phyloP scores from a whole-genome alignment of 2,113 vertebrate species.

The Nerophis ophidion region DNA sequence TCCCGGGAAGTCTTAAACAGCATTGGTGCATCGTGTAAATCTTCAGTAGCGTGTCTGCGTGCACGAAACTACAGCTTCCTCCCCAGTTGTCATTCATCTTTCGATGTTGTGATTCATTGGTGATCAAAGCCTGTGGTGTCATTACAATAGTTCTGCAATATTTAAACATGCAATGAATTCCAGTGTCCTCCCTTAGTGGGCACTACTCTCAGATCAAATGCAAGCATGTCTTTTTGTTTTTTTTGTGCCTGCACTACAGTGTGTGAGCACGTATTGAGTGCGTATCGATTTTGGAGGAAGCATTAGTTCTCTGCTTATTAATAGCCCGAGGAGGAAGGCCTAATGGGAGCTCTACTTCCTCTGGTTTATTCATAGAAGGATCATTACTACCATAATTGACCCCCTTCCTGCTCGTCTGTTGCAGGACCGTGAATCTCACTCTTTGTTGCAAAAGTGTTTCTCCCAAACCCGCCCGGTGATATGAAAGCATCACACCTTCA shows the following conservation, averaged over 20 bases:
- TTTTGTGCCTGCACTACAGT: conserved; percentile 20
- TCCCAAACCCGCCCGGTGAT: too few relatives aligned
- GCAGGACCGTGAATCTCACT: conserved; percentile 10
- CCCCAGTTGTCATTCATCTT: too few relatives aligned
- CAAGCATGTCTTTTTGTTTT: conserved; percentile 38
- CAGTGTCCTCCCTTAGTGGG: conserved; percentile 4
- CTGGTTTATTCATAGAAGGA: conserved; percentile 63
- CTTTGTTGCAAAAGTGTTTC: conserved; percentile 2
- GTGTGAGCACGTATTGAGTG: conserved; percentile 18
- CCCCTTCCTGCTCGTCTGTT: conserved; percentile 43
- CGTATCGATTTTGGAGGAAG: conserved; percentile 54
- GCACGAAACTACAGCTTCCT: too few relatives aligned
- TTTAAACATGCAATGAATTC: background rate
- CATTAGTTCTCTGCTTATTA: conserved; percentile 58
- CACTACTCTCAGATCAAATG: conserved; percentile 28
- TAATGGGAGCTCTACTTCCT: conserved; percentile 60
- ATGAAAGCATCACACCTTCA: too few relatives aligned
- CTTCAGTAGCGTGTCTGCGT: too few relatives aligned
- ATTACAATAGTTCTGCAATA: background rate
- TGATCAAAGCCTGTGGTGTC: background rate
- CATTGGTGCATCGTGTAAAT: too few relatives aligned
- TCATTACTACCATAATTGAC: conserved; percentile 58
- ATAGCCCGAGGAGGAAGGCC: conserved; percentile 53
- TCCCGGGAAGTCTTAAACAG: too few relatives aligned
- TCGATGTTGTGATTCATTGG: too few relatives aligned